phyloP scores from a whole-genome alignment of 2,888 invertebrate genomes.

The Monochamus alternatus region DNA sequence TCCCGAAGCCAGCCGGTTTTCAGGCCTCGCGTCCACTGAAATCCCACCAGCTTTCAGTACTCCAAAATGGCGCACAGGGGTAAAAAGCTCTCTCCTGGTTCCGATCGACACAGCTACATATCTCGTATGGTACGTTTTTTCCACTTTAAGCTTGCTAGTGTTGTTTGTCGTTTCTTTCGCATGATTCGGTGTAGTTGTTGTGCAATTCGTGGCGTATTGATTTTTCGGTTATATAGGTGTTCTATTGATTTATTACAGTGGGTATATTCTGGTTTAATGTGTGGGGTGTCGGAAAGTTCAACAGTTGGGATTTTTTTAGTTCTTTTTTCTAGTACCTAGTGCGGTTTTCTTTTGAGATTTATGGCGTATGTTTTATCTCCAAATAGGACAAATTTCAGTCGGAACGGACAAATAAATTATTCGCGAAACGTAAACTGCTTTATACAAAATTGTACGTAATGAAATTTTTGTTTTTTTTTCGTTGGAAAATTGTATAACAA shows the following conservation, averaged over 20 bases:
- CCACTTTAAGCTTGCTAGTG: neutral
- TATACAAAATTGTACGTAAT: too few relatives aligned
- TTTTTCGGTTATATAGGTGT: slow-evolving; percentile 49
- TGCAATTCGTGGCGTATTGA: slow-evolving; percentile 43
- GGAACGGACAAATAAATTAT: neutral
- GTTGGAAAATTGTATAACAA: too few relatives aligned
- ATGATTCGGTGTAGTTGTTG: neutral
- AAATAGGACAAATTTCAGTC: neutral
- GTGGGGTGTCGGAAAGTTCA: slow-evolving; percentile 35
- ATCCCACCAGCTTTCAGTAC: slow-evolving; percentile 58
- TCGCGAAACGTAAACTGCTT: too few relatives aligned
- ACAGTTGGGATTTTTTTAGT: slow-evolving; percentile 39
- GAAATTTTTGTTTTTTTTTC: too few relatives aligned
- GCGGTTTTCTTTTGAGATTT: neutral
- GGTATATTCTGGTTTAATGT: slow-evolving; percentile 43
- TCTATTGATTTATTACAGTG: slow-evolving; percentile 47
- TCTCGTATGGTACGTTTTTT: slow-evolving; percentile 65
- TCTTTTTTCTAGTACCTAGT: neutral
- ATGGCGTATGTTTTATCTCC: neutral
- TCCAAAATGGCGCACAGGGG: slow-evolving; percentile 66
- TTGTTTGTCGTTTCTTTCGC: neutral
- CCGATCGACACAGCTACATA: slow-evolving; percentile 63
- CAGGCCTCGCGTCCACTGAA: slow-evolving; percentile 38
- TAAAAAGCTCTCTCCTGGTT: slow-evolving; percentile 56
- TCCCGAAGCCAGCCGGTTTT: slow-evolving; percentile 39